phyloP scores from a whole-genome alignment of 2,888 invertebrate genomes.

The Hirtodrosophila duncani region DNA sequence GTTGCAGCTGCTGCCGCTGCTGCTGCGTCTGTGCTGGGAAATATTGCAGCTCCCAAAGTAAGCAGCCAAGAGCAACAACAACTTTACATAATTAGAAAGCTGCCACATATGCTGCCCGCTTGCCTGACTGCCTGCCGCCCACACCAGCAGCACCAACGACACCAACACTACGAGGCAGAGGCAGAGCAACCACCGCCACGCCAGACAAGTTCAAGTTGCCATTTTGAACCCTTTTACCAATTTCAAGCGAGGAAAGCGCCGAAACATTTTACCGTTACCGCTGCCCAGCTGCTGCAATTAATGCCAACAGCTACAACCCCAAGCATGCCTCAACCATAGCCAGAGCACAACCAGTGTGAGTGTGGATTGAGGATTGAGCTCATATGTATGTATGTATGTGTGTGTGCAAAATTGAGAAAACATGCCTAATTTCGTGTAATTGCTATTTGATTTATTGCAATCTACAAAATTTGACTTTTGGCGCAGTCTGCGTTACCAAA shows the following conservation, averaged over 20 bases:
- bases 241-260: slow-evolving; percentile 49
- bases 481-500: slow-evolving; percentile 53
- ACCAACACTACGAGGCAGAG: slow-evolving; percentile 18
- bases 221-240: slow-evolving; percentile 68
- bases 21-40: slow-evolving; percentile 27
- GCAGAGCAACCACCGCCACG: slow-evolving; percentile 7
- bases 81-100: slow-evolving; percentile 71
- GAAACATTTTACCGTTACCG: slow-evolving; percentile 33
- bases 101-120: slow-evolving; percentile 65
- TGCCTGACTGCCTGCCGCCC: too few species aligned
- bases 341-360: slow-evolving; percentile 43
- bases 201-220: slow-evolving; percentile 71
- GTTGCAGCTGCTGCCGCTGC: slow-evolving; percentile 20
- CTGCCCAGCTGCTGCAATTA: slow-evolving; percentile 71
- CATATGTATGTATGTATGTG: slow-evolving; percentile 12
- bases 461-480: slow-evolving; percentile 75
- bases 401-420: slow-evolving; percentile 70
- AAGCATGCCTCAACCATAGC: slow-evolving; percentile 8
- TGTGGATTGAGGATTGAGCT: slow-evolving; percentile 31
- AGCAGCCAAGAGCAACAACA: slow-evolving; percentile 19
- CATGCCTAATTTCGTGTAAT: slow-evolving; percentile 77
- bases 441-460: slow-evolving; percentile 77
- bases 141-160: slow-evolving; percentile 9
- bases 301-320: slow-evolving; percentile 56
- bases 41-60: slow-evolving; percentile 16